A percentile compares a stretch with the other conserved stretches of the same genome.
Evolutionary conservation across 2,797 vertebrate species (phyloP).

Genomic region (Myotis daubentonii): DNA sequence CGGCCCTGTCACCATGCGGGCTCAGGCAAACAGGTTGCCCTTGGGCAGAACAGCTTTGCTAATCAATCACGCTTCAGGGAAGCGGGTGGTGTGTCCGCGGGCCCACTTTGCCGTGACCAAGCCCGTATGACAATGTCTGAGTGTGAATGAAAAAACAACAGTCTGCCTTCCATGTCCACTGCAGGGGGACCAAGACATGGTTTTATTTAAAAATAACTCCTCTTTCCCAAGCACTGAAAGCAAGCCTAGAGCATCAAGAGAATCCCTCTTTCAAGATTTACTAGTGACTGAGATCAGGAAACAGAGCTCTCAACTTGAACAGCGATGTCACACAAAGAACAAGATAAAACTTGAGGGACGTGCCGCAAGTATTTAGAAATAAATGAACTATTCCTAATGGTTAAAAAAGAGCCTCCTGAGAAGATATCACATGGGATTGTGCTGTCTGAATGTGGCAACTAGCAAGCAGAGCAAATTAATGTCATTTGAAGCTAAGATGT

Average conservation of each 20-base stretch:
- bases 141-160: constrained; percentile 57
- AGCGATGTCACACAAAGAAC: rapidly evolving
- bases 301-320: neutral
- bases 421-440: neutral
- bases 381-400: neutral
- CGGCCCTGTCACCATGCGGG: constrained; percentile 54
- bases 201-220: constrained; percentile 59
- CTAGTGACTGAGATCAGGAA: neutral
- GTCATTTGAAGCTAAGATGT: neutral
- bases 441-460: neutral
- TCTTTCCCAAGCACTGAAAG: constrained; percentile 38
- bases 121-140: constrained; percentile 34
- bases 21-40: constrained; percentile 55
- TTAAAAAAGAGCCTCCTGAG: neutral
- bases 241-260: neutral
- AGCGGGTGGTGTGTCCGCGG: neutral
- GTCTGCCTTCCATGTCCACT: neutral
- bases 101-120: constrained; percentile 47
- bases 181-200: constrained; percentile 38
- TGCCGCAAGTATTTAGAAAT: neutral
- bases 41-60: constrained; percentile 60
- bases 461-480: neutral
- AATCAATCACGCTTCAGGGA: constrained; percentile 66
- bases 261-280: constrained; percentile 31
- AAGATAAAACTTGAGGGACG: neutral